phyloP scores from a whole-genome alignment of 2,888 invertebrate species.

The Agonopterix arenella region DNA sequence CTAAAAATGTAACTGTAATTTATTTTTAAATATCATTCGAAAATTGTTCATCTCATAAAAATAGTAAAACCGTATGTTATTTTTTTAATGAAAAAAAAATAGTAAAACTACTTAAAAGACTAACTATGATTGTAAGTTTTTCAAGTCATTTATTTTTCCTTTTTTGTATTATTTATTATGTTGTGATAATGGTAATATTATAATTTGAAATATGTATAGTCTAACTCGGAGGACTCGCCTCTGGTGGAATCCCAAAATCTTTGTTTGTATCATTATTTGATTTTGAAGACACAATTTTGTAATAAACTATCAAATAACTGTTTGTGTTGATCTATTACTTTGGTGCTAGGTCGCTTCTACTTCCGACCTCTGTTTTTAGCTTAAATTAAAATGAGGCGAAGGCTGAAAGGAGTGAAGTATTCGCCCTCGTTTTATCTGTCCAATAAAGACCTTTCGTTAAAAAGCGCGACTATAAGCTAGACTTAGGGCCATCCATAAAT shows the following conservation, averaged over 20 bases:
- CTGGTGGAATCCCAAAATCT: slow-evolving; percentile 1
- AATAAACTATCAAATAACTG: slow-evolving; percentile 2
- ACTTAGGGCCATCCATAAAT: too few relatives aligned
- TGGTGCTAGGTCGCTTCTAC: slow-evolving; percentile 2
- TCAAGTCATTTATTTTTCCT: slow-evolving; percentile 44
- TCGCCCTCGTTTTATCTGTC: too few relatives aligned
- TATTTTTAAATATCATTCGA: slow-evolving; percentile 21
- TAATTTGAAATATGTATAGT: neutral
- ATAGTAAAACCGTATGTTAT: slow-evolving; percentile 45
- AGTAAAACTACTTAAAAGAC: slow-evolving; percentile 61
- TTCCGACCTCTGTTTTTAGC: neutral
- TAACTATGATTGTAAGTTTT: slow-evolving; percentile 45
- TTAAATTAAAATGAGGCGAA: too few relatives aligned
- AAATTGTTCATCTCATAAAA: slow-evolving; percentile 42
- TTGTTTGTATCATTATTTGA: slow-evolving; percentile 4
- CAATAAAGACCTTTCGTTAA: too few relatives aligned
- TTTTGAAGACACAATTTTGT: neutral
- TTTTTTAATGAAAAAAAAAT: slow-evolving; percentile 48
- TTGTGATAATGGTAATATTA: slow-evolving; percentile 33
- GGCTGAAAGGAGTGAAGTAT: too few relatives aligned
- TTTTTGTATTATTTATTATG: slow-evolving; percentile 56
- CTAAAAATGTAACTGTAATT: slow-evolving; percentile 17
- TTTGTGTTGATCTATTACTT: slow-evolving; percentile 1
- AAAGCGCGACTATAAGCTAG: too few relatives aligned
- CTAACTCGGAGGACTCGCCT: neutral